Evolutionary conservation across 1,140 invertebrate genomes (phyloP).

Genomic region (Sinella curviseta): DNA sequence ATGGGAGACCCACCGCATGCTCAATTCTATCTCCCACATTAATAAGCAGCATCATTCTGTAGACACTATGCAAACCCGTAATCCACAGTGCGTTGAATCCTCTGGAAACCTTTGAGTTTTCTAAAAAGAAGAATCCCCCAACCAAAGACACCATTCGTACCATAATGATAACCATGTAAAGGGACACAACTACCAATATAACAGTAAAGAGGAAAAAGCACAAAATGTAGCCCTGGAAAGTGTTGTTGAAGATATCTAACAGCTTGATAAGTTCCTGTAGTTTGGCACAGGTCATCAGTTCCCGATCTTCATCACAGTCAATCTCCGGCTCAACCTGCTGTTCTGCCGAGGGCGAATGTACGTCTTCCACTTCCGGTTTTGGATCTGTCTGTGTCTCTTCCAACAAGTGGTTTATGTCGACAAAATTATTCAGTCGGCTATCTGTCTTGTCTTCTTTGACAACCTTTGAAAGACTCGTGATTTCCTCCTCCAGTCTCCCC

Average conservation of each 20-base stretch:
- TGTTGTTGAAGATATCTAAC: background rate
- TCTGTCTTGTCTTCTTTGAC: no score
- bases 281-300: no score
- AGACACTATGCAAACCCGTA: background rate
- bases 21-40: background rate
- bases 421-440: no score
- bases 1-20: background rate
- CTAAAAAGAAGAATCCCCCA: background rate
- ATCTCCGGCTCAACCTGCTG: no score
- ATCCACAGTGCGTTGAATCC: background rate
- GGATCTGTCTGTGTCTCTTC: no score
- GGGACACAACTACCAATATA: background rate
- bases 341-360: no score
- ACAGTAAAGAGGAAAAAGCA: background rate
- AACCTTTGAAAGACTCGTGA: no score
- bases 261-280: background rate
- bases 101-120: background rate
- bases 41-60: background rate
- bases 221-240: background rate
- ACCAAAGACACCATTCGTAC: background rate
- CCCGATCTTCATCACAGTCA: no score
- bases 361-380: no score
- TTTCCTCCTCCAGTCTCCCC: background rate
- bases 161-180: slow-evolving; percentile 3
- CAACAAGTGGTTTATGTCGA: no score